Evolutionary conservation across 1,140 invertebrate genomes (phyloP).

Genomic region (Tetraneura akinire): DNA sequence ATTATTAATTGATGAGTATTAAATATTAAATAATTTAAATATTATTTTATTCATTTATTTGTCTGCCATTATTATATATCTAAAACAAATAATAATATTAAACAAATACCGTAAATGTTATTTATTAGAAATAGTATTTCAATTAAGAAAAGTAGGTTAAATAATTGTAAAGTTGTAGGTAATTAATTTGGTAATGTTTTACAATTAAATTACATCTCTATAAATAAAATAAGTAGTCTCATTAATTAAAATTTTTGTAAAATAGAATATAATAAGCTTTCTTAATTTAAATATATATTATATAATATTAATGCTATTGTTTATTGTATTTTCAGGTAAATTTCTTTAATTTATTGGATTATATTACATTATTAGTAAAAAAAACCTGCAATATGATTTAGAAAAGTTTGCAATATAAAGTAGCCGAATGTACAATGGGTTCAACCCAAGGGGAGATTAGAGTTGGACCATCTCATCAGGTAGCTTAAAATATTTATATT

Average conservation of each 20-base stretch:
- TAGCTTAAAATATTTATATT: constrained; percentile 57
- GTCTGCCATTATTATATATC: neutral
- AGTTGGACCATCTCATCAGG: constrained; percentile 92
- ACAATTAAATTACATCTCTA: no score
- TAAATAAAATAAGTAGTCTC: no score
- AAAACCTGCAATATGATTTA: constrained; percentile 29
- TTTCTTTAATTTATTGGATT: neutral
- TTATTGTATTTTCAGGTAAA: neutral
- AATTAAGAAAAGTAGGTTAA: neutral
- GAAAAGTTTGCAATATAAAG: constrained; percentile 16
- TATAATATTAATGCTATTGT: neutral
- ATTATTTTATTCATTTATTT: neutral
- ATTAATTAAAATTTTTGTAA: neutral
- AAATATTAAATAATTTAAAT: neutral
- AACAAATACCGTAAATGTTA: no score
- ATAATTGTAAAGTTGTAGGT: neutral
- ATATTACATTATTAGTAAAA: neutral
- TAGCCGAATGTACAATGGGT: constrained; percentile 54
- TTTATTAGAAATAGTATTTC: no score
- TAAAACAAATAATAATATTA: neutral
- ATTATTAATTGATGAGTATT: neutral
- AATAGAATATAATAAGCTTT: neutral
- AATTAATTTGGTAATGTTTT: neutral
- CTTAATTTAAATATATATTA: no score
- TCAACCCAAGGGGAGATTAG: constrained; percentile 91